Percentiles rank a stretch among this genome's conserved stretches.
phyloP scores from a whole-genome alignment of 2,888 invertebrate genomes.

The Agonopterix subpropinquella region DNA sequence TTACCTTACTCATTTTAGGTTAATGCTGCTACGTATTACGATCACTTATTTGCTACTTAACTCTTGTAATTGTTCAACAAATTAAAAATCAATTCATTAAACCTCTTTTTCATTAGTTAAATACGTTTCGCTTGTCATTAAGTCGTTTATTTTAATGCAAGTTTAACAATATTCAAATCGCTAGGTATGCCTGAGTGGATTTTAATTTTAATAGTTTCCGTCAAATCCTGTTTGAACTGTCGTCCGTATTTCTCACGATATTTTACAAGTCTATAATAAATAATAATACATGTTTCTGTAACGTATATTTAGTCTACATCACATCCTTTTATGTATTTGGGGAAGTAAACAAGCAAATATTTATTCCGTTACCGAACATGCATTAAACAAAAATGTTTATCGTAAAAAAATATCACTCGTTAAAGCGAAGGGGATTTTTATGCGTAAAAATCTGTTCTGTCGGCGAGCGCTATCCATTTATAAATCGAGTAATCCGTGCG shows the following conservation, averaged over 20 bases:
- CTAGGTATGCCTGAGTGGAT: background rate
- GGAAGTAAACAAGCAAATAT: conserved; percentile 4
- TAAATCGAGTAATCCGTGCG: conserved; percentile 56
- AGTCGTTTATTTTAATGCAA: conserved; percentile 8
- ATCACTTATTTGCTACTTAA: conserved; percentile 32
- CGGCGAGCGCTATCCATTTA: conserved; percentile 59
- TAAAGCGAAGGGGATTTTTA: conserved; percentile 35
- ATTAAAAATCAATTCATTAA: conserved; percentile 20
- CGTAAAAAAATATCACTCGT: conserved; percentile 7
- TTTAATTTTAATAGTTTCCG: conserved; percentile 1
- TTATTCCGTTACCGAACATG: conserved; percentile 4
- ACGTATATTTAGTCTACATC: conserved; percentile 1
- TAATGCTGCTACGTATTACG: conserved; percentile 40
- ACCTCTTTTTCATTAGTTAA: conserved; percentile 2
- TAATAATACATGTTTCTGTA: background rate
- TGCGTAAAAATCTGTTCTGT: conserved; percentile 51
- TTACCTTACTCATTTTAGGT: conserved; percentile 51
- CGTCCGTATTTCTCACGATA: background rate
- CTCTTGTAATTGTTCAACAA: conserved; percentile 21
- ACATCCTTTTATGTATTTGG: conserved; percentile 2
- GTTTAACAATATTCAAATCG: background rate
- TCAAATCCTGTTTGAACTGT: background rate
- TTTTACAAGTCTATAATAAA: conserved; percentile 1
- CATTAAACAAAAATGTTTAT: conserved; percentile 9
- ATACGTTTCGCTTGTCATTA: conserved; percentile 3